Evolutionary conservation across 2,113 vertebrate genomes (phyloP), one percentile per base, ranked within the genome.

Genomic region (Nesogale talazaci): DNA sequence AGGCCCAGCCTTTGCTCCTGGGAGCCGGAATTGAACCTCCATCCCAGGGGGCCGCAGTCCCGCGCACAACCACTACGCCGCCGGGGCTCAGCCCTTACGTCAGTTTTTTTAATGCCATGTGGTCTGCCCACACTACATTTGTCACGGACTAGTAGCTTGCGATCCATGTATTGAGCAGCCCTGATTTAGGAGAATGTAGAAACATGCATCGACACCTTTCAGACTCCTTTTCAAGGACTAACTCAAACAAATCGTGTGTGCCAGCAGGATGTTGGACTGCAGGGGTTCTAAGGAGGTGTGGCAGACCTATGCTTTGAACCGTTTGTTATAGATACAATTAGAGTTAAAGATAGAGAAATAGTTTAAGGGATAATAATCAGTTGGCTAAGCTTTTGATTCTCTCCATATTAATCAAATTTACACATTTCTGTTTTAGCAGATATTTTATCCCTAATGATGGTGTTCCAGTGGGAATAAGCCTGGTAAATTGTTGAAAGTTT

Each of bases 401-500:
- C 46, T 89, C 86, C 82, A 76, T 82, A 72, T 74, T 83, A 38
- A 87, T 9, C 63, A 70, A 84, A 70, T 70, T 78, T 79, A 72
- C 4, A 38, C 67, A 67, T 23, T 4, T 77, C 27, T 27, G 59
- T 90, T 88, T 93, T 88, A 52, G 1, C 84, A 82, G 36, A 10
- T 93, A 78, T 67, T 94, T 93, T 36, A 82, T 52, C 63, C 27
- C 31, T 63, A 20, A 67, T 38, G 40, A 34, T 91, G 61, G n/a
- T 29, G 90, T 38, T 27, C 74, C 10, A 52, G 34, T 94, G 78
- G 61, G 23, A 88, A 59, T 86, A 82, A 69, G 76, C 92, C 46
- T 74, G 70, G 42, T 40, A 86, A 88, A 92, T 92, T 92, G 83
- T 31, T 42, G 52, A 86, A 83, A 86, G 11, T 31, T 88, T 77